phyloP scores from a whole-genome alignment of 2,113 vertebrate species.

The Myotis brandtii region DNA sequence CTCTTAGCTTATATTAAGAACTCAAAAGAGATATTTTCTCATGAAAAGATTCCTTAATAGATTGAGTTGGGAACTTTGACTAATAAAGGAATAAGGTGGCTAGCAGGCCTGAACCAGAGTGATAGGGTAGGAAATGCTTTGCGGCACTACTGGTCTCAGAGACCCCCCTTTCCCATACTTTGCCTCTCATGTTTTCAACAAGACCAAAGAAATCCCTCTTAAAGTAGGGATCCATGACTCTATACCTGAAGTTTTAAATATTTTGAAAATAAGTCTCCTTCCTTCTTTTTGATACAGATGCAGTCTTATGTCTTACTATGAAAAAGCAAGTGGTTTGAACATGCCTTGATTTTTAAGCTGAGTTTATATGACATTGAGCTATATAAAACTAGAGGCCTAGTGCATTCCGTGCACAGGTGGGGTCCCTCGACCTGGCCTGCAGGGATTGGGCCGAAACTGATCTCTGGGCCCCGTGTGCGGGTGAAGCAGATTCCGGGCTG shows the following conservation, averaged over 20 bases:
- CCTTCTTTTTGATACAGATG: neutral
- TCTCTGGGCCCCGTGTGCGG: no score
- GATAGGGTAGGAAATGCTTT: neutral
- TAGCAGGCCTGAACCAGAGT: neutral
- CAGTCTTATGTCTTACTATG: neutral
- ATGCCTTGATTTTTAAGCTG: conserved; percentile 5
- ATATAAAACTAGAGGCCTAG: neutral
- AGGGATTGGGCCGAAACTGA: no score
- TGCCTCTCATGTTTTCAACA: neutral
- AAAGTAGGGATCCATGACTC: neutral
- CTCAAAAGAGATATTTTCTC: neutral
- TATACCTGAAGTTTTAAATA: neutral
- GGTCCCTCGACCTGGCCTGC: no score
- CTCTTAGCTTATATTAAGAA: conserved; percentile 4
- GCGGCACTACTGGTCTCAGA: neutral
- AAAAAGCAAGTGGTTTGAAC: neutral
- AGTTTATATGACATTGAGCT: neutral
- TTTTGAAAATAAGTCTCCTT: conserved; percentile 23
- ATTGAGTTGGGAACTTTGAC: neutral
- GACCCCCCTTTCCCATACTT: neutral
- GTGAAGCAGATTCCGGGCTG: no score
- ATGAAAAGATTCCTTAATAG: conserved; percentile 10
- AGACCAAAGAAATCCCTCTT: neutral
- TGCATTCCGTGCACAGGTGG: no score
- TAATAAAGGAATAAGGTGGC: neutral